Evolutionary conservation across 2,888 invertebrate genomes (phyloP), one percentile per base, ranked within the genome.

Genomic region (Cremastobaeus sp.): DNA sequence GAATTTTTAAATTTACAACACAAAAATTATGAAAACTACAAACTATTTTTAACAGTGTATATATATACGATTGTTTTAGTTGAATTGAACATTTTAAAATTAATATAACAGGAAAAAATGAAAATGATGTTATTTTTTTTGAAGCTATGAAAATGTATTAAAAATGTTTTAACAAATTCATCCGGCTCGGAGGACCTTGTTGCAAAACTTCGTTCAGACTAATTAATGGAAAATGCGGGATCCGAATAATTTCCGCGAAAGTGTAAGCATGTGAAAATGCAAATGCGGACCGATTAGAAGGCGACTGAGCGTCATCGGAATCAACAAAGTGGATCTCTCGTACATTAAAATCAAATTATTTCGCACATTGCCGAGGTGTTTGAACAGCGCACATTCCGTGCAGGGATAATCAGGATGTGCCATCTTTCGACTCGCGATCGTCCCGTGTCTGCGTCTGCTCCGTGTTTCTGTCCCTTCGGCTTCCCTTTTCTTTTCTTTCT

Each of bases 361-460:
- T 62, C 50, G 41, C 57, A 43, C 45, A 62, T 54, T 59, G 32
- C 12, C 48, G 48, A 48, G 30, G 37, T 35, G 52, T 60, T 47
- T 41, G 8, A 35, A 35, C 14, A 35, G 30, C 57, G 18, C 17
- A 37, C 37, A 47, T 59, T 59, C 37, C 37, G 47, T 37, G 11
- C 12, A 18, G 12, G 8, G 39, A 37, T 30, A 64, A 77, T 77
- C 74, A 52, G 55, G 28, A 9, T 37, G 59, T n/a, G 64, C 60
- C 28, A 75, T 76, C 75, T 71, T 65, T 62, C 64, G 64, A 18
- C 54, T 43, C 45, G 68, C 48, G 68, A 41, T 50, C 59, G 37
- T 66, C 54, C 43, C 28, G 3, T 9, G 11, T 43, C 43, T 32
- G 64, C 47, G 20, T 30, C 25, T 48, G 66, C 30, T 43, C 59